Evolutionary conservation across 2,113 vertebrate genomes (phyloP).

Genomic region (Sapajus apella): DNA sequence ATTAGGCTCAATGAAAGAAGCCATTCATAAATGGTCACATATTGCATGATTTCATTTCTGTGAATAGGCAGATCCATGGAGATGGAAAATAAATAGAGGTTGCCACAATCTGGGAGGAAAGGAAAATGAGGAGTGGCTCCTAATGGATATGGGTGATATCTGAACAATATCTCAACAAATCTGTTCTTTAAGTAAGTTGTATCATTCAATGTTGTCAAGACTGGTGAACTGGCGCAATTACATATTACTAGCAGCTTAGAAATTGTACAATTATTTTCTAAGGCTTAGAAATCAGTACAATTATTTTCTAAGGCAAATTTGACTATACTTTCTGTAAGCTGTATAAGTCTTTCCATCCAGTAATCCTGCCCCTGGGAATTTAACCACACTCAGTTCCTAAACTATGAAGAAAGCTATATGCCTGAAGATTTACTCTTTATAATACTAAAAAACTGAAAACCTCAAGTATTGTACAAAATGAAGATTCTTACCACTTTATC

Average conservation of each 20-base stretch:
- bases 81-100: neutral
- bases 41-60: neutral
- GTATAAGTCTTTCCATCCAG: neutral
- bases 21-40: neutral
- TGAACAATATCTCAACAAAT: neutral
- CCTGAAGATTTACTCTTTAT: neutral
- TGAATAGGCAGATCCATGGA: neutral
- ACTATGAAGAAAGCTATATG: neutral
- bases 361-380: neutral
- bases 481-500: neutral
- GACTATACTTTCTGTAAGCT: neutral
- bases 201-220: neutral
- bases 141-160: neutral
- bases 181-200: neutral
- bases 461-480: neutral
- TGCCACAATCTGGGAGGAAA: neutral
- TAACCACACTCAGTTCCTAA: neutral
- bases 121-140: neutral
- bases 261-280: neutral
- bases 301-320: slow-evolving; percentile 29
- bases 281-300: neutral
- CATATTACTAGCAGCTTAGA: neutral
- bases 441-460: neutral
- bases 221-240: neutral
- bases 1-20: neutral